Conservation (phyloP, 2,888 invertebrate genomes). For the Poecilus cupreus region DNA sequence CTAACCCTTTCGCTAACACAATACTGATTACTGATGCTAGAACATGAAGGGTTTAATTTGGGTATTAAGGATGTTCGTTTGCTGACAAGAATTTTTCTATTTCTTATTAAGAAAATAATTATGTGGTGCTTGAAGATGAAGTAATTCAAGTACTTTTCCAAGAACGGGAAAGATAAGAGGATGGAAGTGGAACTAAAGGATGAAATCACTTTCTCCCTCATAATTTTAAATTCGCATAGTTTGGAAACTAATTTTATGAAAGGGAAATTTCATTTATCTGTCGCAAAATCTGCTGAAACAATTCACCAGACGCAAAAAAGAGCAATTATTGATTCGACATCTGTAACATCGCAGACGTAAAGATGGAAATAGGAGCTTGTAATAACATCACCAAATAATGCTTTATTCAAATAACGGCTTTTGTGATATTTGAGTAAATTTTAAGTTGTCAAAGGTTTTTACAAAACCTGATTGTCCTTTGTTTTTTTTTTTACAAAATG, state of each 20-base stretch:
- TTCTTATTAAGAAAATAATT: conserved; percentile 32
- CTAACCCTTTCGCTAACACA: not conserved
- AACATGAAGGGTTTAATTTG: not conserved
- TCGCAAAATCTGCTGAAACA: not conserved
- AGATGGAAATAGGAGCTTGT: not conserved
- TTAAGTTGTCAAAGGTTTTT: conserved; percentile 18
- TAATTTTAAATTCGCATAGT: conserved; percentile 29
- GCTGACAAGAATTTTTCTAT: conserved; percentile 9
- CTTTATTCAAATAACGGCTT: not conserved
- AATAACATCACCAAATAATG: not conserved
- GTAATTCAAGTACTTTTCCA: conserved; percentile 22
- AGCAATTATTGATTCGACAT: conserved; percentile 20
- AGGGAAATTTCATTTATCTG: conserved; percentile 28
- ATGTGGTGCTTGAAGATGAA: conserved; percentile 4
- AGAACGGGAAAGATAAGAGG: conserved; percentile 13
- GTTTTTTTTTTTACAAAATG: conserved; percentile 5
- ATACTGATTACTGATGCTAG: not conserved
- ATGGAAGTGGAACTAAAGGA: conserved; percentile 13
- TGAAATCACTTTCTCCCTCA: conserved; percentile 8
- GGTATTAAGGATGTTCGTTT: not conserved
- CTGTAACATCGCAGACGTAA: not conserved
- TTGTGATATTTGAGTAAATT: conserved; percentile 7
- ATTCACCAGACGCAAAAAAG: not conserved
- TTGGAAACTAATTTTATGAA: conserved; percentile 23
- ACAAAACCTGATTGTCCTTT: not conserved